Percentiles rank a stretch among this genome's conserved stretches.
phyloP scores from a whole-genome alignment of 2,888 invertebrate species.

The Aphidoletes aphidimyza region DNA sequence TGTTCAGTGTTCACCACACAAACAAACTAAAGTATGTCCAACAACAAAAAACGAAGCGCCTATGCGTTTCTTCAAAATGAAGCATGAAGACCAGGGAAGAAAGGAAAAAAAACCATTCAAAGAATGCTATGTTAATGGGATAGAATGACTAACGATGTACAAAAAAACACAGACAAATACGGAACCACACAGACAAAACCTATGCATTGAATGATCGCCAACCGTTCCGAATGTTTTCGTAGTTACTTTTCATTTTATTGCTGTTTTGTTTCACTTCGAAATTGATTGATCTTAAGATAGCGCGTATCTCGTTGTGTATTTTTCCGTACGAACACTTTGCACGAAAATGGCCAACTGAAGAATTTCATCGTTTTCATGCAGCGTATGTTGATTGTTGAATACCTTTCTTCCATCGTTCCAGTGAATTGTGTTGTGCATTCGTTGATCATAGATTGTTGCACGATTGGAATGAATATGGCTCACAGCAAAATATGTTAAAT shows the following conservation, averaged over 20 bases:
- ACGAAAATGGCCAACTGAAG: neutral
- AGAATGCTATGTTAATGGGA: constrained; percentile 3
- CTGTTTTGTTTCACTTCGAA: neutral
- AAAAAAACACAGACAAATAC: neutral
- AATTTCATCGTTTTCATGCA: neutral
- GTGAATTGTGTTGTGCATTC: neutral
- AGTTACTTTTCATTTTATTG: neutral
- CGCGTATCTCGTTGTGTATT: neutral
- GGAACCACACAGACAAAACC: constrained; percentile 43
- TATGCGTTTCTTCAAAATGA: neutral
- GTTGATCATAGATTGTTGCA: too few relatives aligned
- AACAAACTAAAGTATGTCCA: neutral
- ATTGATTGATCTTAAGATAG: constrained; percentile 33
- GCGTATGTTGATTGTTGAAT: neutral
- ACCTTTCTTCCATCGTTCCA: neutral
- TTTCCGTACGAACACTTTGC: constrained; percentile 2
- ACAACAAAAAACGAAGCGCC: constrained; percentile 8
- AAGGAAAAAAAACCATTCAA: neutral
- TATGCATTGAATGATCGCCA: constrained; percentile 28
- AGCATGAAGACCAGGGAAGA: neutral
- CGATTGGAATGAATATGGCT: too few relatives aligned
- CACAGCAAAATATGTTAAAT: too few relatives aligned
- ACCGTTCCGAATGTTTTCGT: constrained; percentile 7
- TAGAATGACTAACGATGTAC: constrained; percentile 32
- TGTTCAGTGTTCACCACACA: constrained; percentile 11